Conservation (phyloP, 2,888 invertebrate genomes). For the Dasypolia templi region DNA sequence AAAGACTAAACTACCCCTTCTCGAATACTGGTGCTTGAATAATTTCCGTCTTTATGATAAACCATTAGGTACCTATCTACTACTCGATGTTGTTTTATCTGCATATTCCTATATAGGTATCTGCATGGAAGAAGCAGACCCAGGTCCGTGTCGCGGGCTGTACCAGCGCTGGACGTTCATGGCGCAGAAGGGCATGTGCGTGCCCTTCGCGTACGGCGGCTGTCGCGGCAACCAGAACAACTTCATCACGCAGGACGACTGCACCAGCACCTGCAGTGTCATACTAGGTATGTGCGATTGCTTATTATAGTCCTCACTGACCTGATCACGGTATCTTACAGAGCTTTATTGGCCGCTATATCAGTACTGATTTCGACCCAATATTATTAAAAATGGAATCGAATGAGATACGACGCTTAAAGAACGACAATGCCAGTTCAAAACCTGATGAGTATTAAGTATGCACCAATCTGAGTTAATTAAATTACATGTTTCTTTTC, state of each 20-base stretch:
- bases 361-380: no score
- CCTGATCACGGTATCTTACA: not conserved
- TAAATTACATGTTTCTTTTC: not conserved
- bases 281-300: conserved; percentile 86
- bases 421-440: no score
- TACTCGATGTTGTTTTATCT: no score
- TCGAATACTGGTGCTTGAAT: no score
- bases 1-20: no score
- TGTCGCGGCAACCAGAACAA: conserved; percentile 98
- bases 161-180: conserved; percentile 97
- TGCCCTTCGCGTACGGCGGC: conserved; percentile 96
- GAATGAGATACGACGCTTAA: no score
- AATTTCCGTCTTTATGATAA: no score
- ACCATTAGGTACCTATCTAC: no score
- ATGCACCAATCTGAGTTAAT: not conserved
- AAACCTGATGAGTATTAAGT: no score
- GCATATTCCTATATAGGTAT: conserved; percentile 83
- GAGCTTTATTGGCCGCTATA: not conserved
- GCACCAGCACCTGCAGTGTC: conserved; percentile 92
- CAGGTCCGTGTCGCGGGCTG: conserved; percentile 96
- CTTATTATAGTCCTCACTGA: not conserved
- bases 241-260: conserved; percentile 95
- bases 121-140: conserved; percentile 94
- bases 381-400: no score
- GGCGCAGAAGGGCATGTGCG: conserved; percentile 93